A percentile compares a stretch with the other conserved stretches of the same genome.
Evolutionary conservation across 2,113 vertebrate species (phyloP).

Genomic region (Atlantisia rogersi): DNA sequence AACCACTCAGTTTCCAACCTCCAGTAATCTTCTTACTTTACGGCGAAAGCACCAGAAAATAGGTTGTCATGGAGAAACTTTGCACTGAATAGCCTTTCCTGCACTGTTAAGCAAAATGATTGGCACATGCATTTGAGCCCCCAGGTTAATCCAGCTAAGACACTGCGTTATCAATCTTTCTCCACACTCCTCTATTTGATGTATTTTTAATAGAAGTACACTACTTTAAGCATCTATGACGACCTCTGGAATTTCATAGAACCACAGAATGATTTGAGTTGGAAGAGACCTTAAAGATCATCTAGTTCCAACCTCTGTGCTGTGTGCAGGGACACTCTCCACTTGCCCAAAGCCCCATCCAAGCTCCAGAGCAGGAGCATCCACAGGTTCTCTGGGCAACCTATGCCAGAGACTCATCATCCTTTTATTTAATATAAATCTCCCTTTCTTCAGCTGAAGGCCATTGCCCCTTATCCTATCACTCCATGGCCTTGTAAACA

Average conservation of each 20-base stretch:
- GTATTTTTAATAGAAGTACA: neutral
- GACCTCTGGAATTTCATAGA: neutral
- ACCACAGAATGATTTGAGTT: too few species aligned
- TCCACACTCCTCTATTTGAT: neutral
- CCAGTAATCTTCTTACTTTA: neutral
- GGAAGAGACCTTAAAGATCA: too few species aligned
- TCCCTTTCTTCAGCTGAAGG: too few species aligned
- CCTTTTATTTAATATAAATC: too few species aligned
- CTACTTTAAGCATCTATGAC: neutral
- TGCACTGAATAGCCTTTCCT: neutral
- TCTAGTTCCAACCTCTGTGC: too few species aligned
- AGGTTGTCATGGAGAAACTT: neutral
- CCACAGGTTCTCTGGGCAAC: too few species aligned
- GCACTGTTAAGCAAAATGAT: conserved; percentile 3
- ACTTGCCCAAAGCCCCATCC: too few species aligned
- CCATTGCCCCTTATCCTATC: too few species aligned
- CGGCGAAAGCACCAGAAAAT: neutral
- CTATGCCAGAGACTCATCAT: too few species aligned
- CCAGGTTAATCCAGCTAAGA: neutral
- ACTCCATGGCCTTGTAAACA: too few species aligned
- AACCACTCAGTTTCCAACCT: neutral
- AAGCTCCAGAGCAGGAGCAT: too few species aligned
- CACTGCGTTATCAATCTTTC: neutral
- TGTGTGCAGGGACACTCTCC: too few species aligned
- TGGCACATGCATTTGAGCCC: neutral